Conservation (phyloP, 2,113 vertebrate genomes). For the Xenotilapia flavipinnis region DNA sequence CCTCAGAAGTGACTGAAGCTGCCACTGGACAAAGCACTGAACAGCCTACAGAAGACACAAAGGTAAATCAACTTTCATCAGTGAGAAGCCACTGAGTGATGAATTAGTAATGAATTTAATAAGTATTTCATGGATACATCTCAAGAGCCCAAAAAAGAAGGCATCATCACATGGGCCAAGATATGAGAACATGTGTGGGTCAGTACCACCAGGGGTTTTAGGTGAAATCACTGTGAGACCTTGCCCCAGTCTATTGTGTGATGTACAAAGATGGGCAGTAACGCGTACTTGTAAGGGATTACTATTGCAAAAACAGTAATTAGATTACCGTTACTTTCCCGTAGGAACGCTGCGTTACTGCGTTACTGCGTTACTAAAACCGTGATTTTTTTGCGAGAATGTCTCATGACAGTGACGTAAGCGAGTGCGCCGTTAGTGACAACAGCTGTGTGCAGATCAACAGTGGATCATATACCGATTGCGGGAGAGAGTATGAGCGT, state of each 20-base stretch:
- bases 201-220: background rate
- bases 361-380: too few relatives aligned
- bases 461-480: too few relatives aligned
- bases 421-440: too few relatives aligned
- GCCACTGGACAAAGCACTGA: background rate
- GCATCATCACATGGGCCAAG: background rate
- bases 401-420: too few relatives aligned
- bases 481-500: too few relatives aligned
- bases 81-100: background rate
- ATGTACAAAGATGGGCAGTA: too few relatives aligned
- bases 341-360: too few relatives aligned
- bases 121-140: background rate
- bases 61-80: slow-evolving; percentile 10
- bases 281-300: too few relatives aligned
- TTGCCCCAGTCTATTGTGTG: background rate
- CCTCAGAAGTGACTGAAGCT: background rate
- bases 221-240: background rate
- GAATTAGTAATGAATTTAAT: background rate
- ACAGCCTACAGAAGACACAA: background rate
- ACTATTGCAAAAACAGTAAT: too few relatives aligned
- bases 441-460: too few relatives aligned
- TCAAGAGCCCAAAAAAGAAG: background rate
- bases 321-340: too few relatives aligned
- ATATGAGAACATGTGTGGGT: background rate
- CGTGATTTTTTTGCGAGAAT: too few relatives aligned